Conservation (phyloP, 2,888 invertebrate genomes). For the Chrysopilus asiliformis region DNA sequence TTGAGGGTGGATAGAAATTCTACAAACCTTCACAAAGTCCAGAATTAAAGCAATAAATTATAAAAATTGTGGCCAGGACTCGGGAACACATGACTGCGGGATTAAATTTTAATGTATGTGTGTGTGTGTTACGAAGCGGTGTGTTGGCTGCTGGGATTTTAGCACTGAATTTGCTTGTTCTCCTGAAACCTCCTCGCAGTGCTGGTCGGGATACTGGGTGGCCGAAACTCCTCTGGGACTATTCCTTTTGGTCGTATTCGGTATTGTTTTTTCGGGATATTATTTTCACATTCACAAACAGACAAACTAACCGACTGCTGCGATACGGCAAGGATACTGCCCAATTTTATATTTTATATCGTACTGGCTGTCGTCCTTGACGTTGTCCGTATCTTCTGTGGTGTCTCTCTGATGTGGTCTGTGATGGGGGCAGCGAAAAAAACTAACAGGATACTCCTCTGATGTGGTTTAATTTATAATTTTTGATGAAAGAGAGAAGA, state of each 20-base stretch:
- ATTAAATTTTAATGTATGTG: conserved; percentile 12
- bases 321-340: too few relatives aligned
- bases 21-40: conserved; percentile 11
- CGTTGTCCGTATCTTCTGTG: not conserved
- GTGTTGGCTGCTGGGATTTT: conserved; percentile 6
- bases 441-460: conserved; percentile 3
- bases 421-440: not conserved
- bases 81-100: conserved; percentile 12
- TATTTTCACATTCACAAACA: too few relatives aligned
- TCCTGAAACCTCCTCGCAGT: too few relatives aligned
- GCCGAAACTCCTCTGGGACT: too few relatives aligned
- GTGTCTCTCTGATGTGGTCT: conserved; percentile 2
- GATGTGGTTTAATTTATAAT: conserved; percentile 8
- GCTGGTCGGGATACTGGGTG: too few relatives aligned
- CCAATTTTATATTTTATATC: too few relatives aligned
- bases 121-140: conserved; percentile 5
- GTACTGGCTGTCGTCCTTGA: too few relatives aligned
- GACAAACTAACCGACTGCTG: too few relatives aligned
- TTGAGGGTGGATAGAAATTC: not conserved
- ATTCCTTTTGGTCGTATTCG: too few relatives aligned
- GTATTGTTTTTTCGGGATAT: too few relatives aligned
- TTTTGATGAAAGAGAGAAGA: conserved; percentile 4
- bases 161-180: too few relatives aligned
- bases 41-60: conserved; percentile 10
- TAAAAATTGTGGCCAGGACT: conserved; percentile 10